phyloP scores from a whole-genome alignment of 1,140 invertebrate species.

The Fragariocoptes setiger region DNA sequence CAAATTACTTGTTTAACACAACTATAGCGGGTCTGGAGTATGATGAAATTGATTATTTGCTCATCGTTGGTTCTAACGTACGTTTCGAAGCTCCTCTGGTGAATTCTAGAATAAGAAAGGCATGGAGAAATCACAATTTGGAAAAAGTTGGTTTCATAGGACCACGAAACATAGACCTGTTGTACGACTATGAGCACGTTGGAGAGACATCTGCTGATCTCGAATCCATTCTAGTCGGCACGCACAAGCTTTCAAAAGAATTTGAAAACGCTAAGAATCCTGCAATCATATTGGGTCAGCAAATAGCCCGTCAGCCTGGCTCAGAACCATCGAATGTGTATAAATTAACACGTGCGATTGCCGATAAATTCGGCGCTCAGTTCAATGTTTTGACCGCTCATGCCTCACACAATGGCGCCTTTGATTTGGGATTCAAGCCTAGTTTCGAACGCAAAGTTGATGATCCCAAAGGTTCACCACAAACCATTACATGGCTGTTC shows the following conservation, averaged over 20 bases:
- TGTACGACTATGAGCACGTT: slow-evolving; percentile 65
- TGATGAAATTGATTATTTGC: slow-evolving; percentile 67
- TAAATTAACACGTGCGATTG: slow-evolving; percentile 26
- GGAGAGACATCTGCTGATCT: slow-evolving; percentile 40
- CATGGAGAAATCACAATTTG: slow-evolving; percentile 50
- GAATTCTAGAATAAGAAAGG: slow-evolving; percentile 77
- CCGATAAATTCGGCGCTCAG: slow-evolving; percentile 13
- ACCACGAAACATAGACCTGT: slow-evolving; percentile 49
- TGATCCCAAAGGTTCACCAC: slow-evolving; percentile 25
- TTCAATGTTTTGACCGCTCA: slow-evolving; percentile 17
- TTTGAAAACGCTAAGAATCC: slow-evolving; percentile 50
- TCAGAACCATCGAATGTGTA: slow-evolving; percentile 36
- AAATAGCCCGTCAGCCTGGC: slow-evolving; percentile 44
- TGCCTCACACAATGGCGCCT: slow-evolving; percentile 54
- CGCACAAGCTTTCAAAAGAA: slow-evolving; percentile 30
- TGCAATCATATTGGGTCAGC: slow-evolving; percentile 61
- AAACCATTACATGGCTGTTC: slow-evolving; percentile 55
- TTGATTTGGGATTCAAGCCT: slow-evolving; percentile 71
- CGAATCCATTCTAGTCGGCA: slow-evolving; percentile 33
- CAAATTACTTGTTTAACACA: slow-evolving; percentile 65
- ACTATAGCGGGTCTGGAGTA: slow-evolving; percentile 32
- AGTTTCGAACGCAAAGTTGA: slow-evolving; percentile 33
- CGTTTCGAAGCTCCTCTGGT: slow-evolving; percentile 87
- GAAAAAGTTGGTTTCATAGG: slow-evolving; percentile 49
- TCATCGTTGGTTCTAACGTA: slow-evolving; percentile 85